Evolutionary conservation across 2,888 invertebrate genomes (phyloP).

Genomic region (Gastracanthus pulcherrimus): DNA sequence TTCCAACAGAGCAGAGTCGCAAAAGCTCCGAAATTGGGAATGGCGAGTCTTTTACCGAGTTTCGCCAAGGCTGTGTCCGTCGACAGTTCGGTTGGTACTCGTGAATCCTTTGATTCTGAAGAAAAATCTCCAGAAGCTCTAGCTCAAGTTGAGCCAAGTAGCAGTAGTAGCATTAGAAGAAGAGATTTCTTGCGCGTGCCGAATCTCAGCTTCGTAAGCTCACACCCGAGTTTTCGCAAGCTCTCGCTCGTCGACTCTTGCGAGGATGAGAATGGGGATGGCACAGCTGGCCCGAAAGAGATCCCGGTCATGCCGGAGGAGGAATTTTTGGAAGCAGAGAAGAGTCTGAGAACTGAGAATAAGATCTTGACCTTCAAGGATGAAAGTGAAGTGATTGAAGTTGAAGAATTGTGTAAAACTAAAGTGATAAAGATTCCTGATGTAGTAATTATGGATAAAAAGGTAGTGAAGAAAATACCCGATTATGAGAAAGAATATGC

Average conservation of each 20-base stretch:
- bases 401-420: neutral
- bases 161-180: no score
- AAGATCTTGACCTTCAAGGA: neutral
- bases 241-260: slow-evolving; percentile 60
- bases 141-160: neutral
- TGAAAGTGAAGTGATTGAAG: neutral
- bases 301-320: slow-evolving; percentile 3
- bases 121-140: neutral
- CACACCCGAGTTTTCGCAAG: slow-evolving; percentile 65
- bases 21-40: slow-evolving; percentile 55
- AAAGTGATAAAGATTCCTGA: neutral
- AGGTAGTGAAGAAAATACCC: neutral
- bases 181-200: slow-evolving; percentile 63
- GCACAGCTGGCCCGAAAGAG: neutral
- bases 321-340: neutral
- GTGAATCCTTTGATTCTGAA: slow-evolving; percentile 47
- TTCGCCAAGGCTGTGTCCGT: slow-evolving; percentile 55
- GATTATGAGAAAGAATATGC: slow-evolving; percentile 48
- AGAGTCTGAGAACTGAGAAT: neutral
- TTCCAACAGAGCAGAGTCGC: neutral
- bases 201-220: slow-evolving; percentile 65
- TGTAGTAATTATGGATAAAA: neutral
- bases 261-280: slow-evolving; percentile 47
- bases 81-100: slow-evolving; percentile 47
- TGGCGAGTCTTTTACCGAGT: slow-evolving; percentile 55